phyloP scores from a whole-genome alignment of 2,797 vertebrate genomes.

The Xyrichtys novacula region DNA sequence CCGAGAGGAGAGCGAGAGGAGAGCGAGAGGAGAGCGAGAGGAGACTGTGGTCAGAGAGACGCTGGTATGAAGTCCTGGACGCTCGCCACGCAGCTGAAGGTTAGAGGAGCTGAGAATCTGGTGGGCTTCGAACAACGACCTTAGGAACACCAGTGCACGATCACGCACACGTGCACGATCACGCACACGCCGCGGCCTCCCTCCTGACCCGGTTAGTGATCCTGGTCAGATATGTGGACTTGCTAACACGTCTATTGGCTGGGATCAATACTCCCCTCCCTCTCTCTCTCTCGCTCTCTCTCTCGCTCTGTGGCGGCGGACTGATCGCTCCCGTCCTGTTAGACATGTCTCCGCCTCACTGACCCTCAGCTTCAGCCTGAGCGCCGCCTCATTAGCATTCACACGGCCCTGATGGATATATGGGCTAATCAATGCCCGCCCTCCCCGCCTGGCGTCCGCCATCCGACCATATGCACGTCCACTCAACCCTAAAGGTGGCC shows the following conservation, averaged over 20 bases:
- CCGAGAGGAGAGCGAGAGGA: constrained; percentile 60
- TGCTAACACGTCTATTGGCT: constrained; percentile 44
- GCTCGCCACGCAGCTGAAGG: constrained; percentile 66
- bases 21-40: constrained; percentile 61
- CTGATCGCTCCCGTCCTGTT: constrained; percentile 64
- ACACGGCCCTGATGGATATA: constrained; percentile 71
- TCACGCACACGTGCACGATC: constrained; percentile 14
- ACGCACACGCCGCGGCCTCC: constrained; percentile 31
- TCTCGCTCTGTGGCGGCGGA: constrained; percentile 65
- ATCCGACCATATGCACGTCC: constrained; percentile 75
- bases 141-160: constrained; percentile 19
- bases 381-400: constrained; percentile 71
- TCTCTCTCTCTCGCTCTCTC: too few species aligned
- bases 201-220: constrained; percentile 47
- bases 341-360: constrained; percentile 55
- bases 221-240: constrained; percentile 46
- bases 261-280: constrained; percentile 60
- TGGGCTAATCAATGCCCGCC: constrained; percentile 74
- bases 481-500: constrained; percentile 78
- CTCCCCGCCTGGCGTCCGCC: constrained; percentile 66
- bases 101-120: constrained; percentile 40
- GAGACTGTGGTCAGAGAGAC: constrained; percentile 72
- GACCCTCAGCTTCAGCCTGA: constrained; percentile 38
- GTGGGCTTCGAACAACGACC: constrained; percentile 54
- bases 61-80: constrained; percentile 59